A percentile compares a stretch with the other conserved stretches of the same genome.
Conservation (phyloP, 2,888 invertebrate genomes). For the Salpingus planirostris region DNA sequence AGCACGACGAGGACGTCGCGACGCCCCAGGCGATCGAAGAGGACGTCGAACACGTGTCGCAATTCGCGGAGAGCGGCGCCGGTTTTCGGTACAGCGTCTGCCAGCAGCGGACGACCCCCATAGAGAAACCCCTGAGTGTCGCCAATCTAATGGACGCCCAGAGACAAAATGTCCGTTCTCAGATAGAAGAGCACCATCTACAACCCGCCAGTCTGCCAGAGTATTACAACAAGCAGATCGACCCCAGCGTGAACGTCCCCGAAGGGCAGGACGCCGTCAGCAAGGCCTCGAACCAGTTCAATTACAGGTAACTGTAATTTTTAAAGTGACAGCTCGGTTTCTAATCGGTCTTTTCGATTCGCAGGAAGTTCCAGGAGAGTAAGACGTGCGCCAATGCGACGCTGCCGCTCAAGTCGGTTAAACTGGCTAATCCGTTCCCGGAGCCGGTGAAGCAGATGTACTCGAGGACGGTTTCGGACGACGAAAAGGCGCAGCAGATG, state of each 20-base stretch:
- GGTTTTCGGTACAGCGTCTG: conserved; percentile 21
- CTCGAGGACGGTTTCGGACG: conserved; percentile 35
- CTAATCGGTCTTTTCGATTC: neutral
- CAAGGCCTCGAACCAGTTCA: too few species aligned
- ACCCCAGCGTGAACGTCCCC: too few species aligned
- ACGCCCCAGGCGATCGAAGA: conserved; percentile 9
- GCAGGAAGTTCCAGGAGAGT: neutral
- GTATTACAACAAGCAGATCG: conserved; percentile 20
- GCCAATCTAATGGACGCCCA: conserved; percentile 2
- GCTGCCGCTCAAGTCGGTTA: conserved; percentile 32
- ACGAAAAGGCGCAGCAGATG: conserved; percentile 38
- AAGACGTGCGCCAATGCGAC: conserved; percentile 33
- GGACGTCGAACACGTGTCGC: conserved; percentile 6
- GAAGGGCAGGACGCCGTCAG: too few species aligned
- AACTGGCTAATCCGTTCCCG: conserved; percentile 36
- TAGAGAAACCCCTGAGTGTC: conserved; percentile 3
- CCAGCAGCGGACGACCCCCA: conserved; percentile 13
- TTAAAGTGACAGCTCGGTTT: too few species aligned
- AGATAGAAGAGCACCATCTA: conserved; percentile 18
- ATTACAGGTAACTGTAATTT: too few species aligned
- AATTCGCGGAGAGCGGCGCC: neutral
- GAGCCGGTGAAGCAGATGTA: conserved; percentile 37
- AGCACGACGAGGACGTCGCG: conserved; percentile 10
- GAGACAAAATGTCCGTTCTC: conserved; percentile 8
- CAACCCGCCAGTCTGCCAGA: conserved; percentile 23